Base-by-base conservation (phyloP, 1,140 invertebrate species). In the Oncopeltus fasciatus region DNA sequence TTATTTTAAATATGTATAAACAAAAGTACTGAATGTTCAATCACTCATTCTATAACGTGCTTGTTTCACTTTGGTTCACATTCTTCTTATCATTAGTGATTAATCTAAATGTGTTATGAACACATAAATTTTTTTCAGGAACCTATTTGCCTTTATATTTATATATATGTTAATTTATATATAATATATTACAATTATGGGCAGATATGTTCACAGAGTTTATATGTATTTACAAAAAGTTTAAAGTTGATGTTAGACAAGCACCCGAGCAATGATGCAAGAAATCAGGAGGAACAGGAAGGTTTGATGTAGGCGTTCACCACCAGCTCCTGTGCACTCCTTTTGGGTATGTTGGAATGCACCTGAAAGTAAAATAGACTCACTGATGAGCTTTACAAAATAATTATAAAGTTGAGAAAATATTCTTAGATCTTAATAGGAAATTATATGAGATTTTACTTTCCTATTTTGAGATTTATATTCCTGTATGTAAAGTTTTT, bases 41-140 rank as follows among this genome's bases (percentile, higher is more conserved):
- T n/a, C n/a, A n/a, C n/a, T n/a, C n/a, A n/a, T n/a, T n/a, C n/a
- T n/a, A n/a, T n/a, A n/a, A n/a, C n/a, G n/a, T n/a, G n/a, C n/a
- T n/a, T n/a, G n/a, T n/a, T n/a, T n/a, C n/a, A n/a, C n/a, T n/a
- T n/a, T n/a, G n/a, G n/a, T n/a, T n/a, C n/a, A n/a, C n/a, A n/a
- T n/a, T n/a, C n/a, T n/a, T n/a, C n/a, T n/a, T n/a, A n/a, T n/a
- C n/a, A n/a, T n/a, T 46, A 46, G 44, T 46, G 21, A 20, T 20
- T 46, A 59, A 33, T 38, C 26, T 47, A 60, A 60, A 60, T 60
- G 58, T 60, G 58, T 60, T 60, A 60, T 60, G 58, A 60, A 60
- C 58, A 60, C 38, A 21, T 60, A 46, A 18, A 53, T 57, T 33
- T 38, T 29, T 20, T 18, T 21, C 4, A 57, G 56, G 56, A 57